These are phyloP conservation scores for Caenorhabditis afra DNA, from an alignment of 2,888 invertebrate species.

Conservation along the genomic window DNA sequence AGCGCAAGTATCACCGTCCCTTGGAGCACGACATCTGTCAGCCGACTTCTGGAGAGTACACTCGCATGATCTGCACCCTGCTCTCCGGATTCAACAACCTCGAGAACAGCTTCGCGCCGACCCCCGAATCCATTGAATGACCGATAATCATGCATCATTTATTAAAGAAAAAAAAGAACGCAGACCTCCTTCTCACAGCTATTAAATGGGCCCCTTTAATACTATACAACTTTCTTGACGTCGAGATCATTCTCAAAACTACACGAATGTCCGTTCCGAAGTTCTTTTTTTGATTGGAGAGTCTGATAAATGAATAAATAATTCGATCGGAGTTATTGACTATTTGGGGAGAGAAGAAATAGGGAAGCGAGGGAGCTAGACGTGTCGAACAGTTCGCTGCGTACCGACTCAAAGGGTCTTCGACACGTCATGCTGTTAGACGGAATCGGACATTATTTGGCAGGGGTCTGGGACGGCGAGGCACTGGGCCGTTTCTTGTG, in stretches of 20 bases:
- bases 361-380: too few relatives aligned
- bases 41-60: conserved; percentile 79
- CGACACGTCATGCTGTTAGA: too few relatives aligned
- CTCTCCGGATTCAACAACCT: conserved; percentile 55
- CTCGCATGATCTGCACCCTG: conserved; percentile 70
- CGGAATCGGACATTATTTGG: too few relatives aligned
- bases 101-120: conserved; percentile 38
- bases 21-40: conserved; percentile 76
- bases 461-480: conserved; percentile 17
- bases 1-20: conserved; percentile 73
- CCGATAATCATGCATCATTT: background rate
- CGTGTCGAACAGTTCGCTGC: too few relatives aligned
- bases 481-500: conserved; percentile 54
- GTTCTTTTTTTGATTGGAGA: conserved; percentile 12
- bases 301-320: conserved; percentile 25
- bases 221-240: conserved; percentile 9
- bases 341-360: background rate
- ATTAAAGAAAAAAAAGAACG: background rate
- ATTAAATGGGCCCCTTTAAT: background rate
- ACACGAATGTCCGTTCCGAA: conserved; percentile 50
- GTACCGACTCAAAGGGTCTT: too few relatives aligned
- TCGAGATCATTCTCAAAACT: conserved; percentile 46
- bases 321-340: background rate
- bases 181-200: background rate
- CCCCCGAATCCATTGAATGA: conserved; percentile 50